Percentiles rank a stretch among this genome's conserved stretches.
Evolutionary conservation across 2,888 invertebrate species (phyloP).

Genomic region (Stomorhina lunata): DNA sequence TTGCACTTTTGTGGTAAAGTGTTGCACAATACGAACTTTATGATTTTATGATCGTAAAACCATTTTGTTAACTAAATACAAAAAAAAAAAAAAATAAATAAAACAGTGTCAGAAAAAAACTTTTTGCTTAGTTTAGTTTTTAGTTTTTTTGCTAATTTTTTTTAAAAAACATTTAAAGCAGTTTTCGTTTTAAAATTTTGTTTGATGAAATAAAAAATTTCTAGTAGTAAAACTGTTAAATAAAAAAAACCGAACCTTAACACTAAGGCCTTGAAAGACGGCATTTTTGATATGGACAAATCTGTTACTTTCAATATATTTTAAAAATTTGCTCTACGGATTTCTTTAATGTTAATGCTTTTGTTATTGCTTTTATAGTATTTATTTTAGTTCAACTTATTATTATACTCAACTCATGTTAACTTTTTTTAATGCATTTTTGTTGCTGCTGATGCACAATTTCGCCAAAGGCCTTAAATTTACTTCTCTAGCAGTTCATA

Average conservation of each 20-base stretch:
- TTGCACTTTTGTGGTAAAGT: slow-evolving; percentile 75
- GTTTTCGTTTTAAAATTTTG: slow-evolving; percentile 48
- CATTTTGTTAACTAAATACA: slow-evolving; percentile 67
- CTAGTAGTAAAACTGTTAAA: slow-evolving; percentile 9
- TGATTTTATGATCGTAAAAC: slow-evolving; percentile 78
- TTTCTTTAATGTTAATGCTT: background rate
- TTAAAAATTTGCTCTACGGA: background rate
- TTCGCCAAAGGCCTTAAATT: slow-evolving; percentile 29
- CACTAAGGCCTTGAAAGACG: background rate
- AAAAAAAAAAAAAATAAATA: slow-evolving; percentile 13
- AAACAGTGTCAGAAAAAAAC: slow-evolving; percentile 63
- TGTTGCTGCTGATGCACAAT: slow-evolving; percentile 1
- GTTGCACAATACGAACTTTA: slow-evolving; percentile 71
- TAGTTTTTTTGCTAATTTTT: background rate
- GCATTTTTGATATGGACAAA: background rate
- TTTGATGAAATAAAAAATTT: slow-evolving; percentile 45
- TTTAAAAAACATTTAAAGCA: slow-evolving; percentile 29
- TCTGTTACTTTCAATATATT: background rate
- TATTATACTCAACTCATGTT: no score
- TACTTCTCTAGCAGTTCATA: slow-evolving; percentile 13
- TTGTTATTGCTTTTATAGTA: background rate
- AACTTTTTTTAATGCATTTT: background rate
- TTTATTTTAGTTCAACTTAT: slow-evolving; percentile 21
- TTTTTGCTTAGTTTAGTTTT: slow-evolving; percentile 46
- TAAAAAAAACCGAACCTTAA: slow-evolving; percentile 16